Evolutionary conservation across 2,797 vertebrate genomes (phyloP), one percentile per base, ranked within the genome.

Genomic region (Catharus ustulatus): DNA sequence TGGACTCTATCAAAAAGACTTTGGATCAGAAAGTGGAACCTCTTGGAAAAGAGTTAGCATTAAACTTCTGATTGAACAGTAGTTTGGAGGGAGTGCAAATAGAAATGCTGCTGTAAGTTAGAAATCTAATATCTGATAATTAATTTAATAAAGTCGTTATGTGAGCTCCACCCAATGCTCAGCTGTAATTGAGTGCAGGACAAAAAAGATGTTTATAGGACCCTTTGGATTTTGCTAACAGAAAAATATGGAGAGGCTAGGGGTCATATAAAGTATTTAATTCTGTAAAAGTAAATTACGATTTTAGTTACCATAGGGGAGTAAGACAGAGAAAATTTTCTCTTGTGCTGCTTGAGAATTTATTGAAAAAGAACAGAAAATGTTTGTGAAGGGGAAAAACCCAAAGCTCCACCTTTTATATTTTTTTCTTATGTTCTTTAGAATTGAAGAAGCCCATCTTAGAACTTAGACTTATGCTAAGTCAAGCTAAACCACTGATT

Each of bases 371-470:
- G 16, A 75, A 26, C 4, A 81, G 5, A 20, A 80, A 17, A 73
- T 32, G 2, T 42, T 58, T 1, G 0, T 9, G 2, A 6, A n/a
- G 27, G 34, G 13, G 5, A 58, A 84, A 69, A 73, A 7, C 0
- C 8, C 72, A 9, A 71, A 54, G 24, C 16, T 72, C 9, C 23
- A 32, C 15, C 8, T 68, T 87, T 61, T 5, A 0, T 59, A 32
- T 4, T 58, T 43, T 11, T 67, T 78, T 80, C 1, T 40, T 55
- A 0, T 40, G 24, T 45, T 64, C 40, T 63, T 85, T 34, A 77
- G 21, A 52, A 6, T 45, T 80, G 32, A 82, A 48, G 26, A 59
- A 58, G 6, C 9, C 46, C 6, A 11, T 82, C n/a, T 57, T 76
- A 30, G 23, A 77, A 54, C 0, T 76, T 80, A 38, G 58, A 40